Conservation (phyloP, 2,113 vertebrate species). For the Stercorarius parasiticus region DNA sequence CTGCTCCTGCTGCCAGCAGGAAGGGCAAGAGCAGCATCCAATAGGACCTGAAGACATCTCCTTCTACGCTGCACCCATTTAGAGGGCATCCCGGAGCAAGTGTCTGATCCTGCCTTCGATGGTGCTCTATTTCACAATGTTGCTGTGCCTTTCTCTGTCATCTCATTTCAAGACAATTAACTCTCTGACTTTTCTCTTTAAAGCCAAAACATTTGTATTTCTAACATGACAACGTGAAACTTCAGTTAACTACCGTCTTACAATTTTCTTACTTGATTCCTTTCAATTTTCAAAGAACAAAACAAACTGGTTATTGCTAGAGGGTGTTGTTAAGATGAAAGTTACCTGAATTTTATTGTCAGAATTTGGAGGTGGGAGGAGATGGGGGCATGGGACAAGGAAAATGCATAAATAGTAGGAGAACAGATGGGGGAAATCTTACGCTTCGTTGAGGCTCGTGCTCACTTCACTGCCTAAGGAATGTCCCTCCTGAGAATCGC, state of each 20-base stretch:
- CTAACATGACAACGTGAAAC: not conserved
- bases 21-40: not conserved
- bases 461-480: not conserved
- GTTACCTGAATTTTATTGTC: not conserved
- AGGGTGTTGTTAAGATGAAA: not conserved
- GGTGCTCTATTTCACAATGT: not conserved
- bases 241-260: not conserved
- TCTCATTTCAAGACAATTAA: not conserved
- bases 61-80: not conserved
- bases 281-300: not conserved
- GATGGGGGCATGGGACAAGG: not conserved
- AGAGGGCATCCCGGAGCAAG: not conserved
- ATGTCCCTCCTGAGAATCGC: not conserved
- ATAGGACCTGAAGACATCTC: not conserved
- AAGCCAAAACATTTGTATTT: not conserved
- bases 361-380: not conserved
- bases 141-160: not conserved
- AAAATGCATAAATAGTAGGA: not conserved
- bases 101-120: accelerated
- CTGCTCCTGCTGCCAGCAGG: not conserved
- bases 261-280: not conserved
- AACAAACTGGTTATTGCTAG: not conserved
- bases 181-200: not conserved
- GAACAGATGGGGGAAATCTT: not conserved
- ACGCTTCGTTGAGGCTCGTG: not conserved